Evolutionary conservation across 2,797 vertebrate genomes (phyloP), one percentile per base, ranked within the genome.

Genomic region (Cirrhinus mrigala): DNA sequence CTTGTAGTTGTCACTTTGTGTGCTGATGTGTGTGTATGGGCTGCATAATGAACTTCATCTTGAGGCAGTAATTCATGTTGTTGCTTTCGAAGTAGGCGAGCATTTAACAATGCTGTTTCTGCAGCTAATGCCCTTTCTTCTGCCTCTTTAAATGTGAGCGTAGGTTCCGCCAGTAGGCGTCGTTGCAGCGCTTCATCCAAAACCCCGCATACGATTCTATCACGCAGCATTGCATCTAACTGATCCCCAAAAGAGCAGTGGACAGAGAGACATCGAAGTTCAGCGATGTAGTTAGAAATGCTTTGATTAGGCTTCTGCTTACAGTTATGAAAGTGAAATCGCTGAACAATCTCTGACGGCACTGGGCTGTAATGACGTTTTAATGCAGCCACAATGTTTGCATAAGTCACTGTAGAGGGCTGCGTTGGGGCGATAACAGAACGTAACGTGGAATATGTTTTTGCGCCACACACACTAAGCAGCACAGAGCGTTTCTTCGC

Each of bases 291-390:
- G 33, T 46, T 81, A 15, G 64, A 50, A 9, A 81, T 81, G n/a
- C 60, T 33, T 68, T 81, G 79, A 37, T 33, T 48, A 0, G 15
- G n/a, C 15, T 81, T 81, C 62, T 81, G 79, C n/a, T 40, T 79
- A 44, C 77, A 79, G 22, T 79, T 79, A 37, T 64, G 58, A 46
- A 81, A 81, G 8, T 68, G 60, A 68, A 81, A 80, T 15, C 22
- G 22, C 33, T 64, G 56, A 3, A 56, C 50, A 15, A 77, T 56
- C 18, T 52, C 48, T 15, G 50, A 56, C n/a, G 15, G 46, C n/a
- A 11, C 50, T n/a, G n/a, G n/a, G n/a, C n/a, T n/a, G n/a, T n/a
- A n/a, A n/a, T n/a, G n/a, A n/a, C n/a, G n/a, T n/a, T n/a, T n/a
- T n/a, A n/a, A n/a, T n/a, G n/a, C n/a, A n/a, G n/a, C n/a, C n/a